Percentiles rank a stretch among this genome's conserved stretches.
Evolutionary conservation across 2,888 invertebrate species (phyloP).

Genomic region (Cerceris rybyensis): DNA sequence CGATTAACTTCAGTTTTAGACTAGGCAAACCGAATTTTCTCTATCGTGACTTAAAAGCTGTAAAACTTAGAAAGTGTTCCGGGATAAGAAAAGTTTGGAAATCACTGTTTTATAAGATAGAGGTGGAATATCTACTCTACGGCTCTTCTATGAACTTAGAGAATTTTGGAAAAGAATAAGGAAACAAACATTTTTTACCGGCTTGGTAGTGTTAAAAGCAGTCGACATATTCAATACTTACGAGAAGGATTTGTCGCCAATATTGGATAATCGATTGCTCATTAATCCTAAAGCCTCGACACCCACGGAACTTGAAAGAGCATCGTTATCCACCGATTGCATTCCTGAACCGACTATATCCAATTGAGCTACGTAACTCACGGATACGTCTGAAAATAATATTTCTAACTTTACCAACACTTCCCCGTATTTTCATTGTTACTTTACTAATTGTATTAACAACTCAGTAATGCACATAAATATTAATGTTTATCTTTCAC

Average conservation of each 20-base stretch:
- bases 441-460: not conserved
- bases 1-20: too few relatives aligned
- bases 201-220: not conserved
- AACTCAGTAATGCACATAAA: too few relatives aligned
- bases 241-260: slow-evolving; percentile 91
- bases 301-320: slow-evolving; percentile 84
- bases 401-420: not conserved
- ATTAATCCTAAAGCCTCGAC: slow-evolving; percentile 92
- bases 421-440: not conserved
- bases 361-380: slow-evolving; percentile 90
- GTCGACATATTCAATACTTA: slow-evolving; percentile 80
- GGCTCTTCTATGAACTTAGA: too few relatives aligned
- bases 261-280: slow-evolving; percentile 91
- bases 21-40: too few relatives aligned
- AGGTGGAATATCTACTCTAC: too few relatives aligned
- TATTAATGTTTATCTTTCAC: too few relatives aligned
- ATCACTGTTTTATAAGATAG: too few relatives aligned
- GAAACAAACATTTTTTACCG: too few relatives aligned
- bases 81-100: too few relatives aligned
- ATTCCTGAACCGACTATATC: slow-evolving; percentile 92
- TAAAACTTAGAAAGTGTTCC: too few relatives aligned
- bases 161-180: too few relatives aligned
- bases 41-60: too few relatives aligned
- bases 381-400: slow-evolving; percentile 87
- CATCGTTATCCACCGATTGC: slow-evolving; percentile 91